phyloP scores from a whole-genome alignment of 1,140 invertebrate species.

The Brachionus angularis region DNA sequence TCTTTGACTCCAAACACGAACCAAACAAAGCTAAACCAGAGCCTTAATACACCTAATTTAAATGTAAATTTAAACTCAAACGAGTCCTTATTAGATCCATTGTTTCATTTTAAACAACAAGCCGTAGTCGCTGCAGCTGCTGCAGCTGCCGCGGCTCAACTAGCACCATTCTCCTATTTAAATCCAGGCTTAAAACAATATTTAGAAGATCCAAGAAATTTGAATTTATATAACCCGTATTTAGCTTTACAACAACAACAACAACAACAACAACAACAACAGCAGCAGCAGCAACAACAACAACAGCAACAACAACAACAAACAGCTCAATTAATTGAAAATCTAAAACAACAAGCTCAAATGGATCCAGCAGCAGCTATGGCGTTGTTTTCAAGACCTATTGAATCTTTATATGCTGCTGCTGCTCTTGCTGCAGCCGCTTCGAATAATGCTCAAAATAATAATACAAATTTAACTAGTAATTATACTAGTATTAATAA shows the following conservation, averaged over 20 bases:
- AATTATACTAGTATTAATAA: too few relatives aligned
- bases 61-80: neutral
- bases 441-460: too few relatives aligned
- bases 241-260: slow-evolving; percentile 11
- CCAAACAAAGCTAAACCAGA: neutral
- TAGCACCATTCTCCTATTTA: slow-evolving; percentile 7
- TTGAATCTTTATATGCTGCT: slow-evolving; percentile 14
- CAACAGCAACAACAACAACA: too few relatives aligned
- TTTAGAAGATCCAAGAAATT: too few relatives aligned
- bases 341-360: too few relatives aligned
- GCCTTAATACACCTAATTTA: neutral
- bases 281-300: too few relatives aligned
- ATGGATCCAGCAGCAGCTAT: slow-evolving; percentile 1
- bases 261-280: too few relatives aligned
- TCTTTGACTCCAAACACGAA: slow-evolving; percentile 2
- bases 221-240: slow-evolving; percentile 27
- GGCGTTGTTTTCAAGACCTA: neutral
- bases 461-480: too few relatives aligned
- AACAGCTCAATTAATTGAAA: too few relatives aligned
- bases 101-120: slow-evolving; percentile 28
- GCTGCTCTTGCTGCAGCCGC: slow-evolving; percentile 17
- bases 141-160: too few relatives aligned
- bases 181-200: slow-evolving; percentile 10
- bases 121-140: too few relatives aligned
- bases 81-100: neutral